Evolutionary conservation across 1,140 invertebrate species (phyloP).

Genomic region (Drosophila setifemur): DNA sequence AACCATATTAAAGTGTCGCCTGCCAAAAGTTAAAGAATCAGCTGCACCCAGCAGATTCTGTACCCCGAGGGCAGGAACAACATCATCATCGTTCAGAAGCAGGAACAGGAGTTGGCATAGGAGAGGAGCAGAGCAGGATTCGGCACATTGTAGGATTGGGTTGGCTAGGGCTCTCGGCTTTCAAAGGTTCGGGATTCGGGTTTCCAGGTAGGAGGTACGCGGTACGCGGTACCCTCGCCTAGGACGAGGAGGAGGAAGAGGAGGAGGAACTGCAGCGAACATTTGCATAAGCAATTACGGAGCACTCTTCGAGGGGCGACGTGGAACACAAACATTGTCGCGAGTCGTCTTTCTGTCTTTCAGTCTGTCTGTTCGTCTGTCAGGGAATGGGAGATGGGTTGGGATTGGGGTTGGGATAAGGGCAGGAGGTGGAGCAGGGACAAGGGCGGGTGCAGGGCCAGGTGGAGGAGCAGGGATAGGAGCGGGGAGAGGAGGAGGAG

Average conservation of each 20-base stretch:
- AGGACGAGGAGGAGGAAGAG: too few relatives aligned
- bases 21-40: conserved; percentile 7
- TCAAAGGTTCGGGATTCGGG: background rate
- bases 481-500: too few relatives aligned
- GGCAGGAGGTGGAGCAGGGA: too few relatives aligned
- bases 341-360: background rate
- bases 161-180: background rate
- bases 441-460: too few relatives aligned
- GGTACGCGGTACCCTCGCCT: too few relatives aligned
- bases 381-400: too few relatives aligned
- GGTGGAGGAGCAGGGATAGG: too few relatives aligned
- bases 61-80: background rate
- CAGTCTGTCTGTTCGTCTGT: background rate
- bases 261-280: conserved; percentile 60
- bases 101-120: conserved; percentile 7
- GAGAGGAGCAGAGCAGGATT: conserved; percentile 1
- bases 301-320: conserved; percentile 30
- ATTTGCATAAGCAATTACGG: conserved; percentile 71
- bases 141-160: background rate
- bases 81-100: too few relatives aligned
- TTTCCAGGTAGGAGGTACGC: too few relatives aligned
- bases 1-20: conserved; percentile 2
- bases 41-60: background rate
- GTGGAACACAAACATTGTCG: conserved; percentile 8
- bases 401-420: too few relatives aligned